phyloP scores from a whole-genome alignment of 2,113 vertebrate species.

The Hiodon alosoides region DNA sequence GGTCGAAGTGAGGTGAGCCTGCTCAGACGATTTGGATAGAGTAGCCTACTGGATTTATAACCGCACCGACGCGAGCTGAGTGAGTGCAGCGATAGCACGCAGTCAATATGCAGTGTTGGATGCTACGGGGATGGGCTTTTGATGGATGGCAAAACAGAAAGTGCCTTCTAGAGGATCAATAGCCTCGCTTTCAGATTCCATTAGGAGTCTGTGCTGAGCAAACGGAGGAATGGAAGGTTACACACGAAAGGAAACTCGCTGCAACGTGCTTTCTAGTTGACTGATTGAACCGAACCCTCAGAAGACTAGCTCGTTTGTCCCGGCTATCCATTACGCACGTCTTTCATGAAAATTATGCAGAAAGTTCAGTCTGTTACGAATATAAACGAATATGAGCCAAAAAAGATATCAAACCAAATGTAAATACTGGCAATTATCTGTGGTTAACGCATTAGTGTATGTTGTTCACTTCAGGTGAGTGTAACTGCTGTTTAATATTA shows the following conservation, averaged over 20 bases:
- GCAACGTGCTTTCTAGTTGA: background rate
- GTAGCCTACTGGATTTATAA: constrained; percentile 18
- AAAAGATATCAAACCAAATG: background rate
- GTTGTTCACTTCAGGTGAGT: background rate
- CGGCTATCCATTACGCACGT: background rate
- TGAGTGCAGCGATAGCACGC: background rate
- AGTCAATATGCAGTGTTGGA: constrained; percentile 25
- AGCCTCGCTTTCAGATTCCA: constrained; percentile 27
- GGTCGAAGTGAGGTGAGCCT: background rate
- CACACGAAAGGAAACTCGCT: background rate
- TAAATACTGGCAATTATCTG: background rate
- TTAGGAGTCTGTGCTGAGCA: constrained; percentile 17
- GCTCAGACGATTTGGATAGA: constrained; percentile 5
- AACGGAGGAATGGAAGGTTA: constrained; percentile 20
- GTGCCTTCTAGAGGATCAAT: constrained; percentile 23
- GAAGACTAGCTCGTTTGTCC: background rate
- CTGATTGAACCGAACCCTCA: background rate
- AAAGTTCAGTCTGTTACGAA: background rate
- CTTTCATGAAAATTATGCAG: background rate
- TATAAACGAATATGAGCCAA: background rate
- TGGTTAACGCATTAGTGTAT: background rate
- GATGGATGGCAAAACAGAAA: constrained; percentile 27
- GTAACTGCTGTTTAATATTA: background rate
- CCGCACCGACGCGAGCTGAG: constrained; percentile 16
- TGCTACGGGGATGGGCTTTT: constrained; percentile 20